phyloP scores from a whole-genome alignment of 2,797 vertebrate species.

The Falco cherrug region DNA sequence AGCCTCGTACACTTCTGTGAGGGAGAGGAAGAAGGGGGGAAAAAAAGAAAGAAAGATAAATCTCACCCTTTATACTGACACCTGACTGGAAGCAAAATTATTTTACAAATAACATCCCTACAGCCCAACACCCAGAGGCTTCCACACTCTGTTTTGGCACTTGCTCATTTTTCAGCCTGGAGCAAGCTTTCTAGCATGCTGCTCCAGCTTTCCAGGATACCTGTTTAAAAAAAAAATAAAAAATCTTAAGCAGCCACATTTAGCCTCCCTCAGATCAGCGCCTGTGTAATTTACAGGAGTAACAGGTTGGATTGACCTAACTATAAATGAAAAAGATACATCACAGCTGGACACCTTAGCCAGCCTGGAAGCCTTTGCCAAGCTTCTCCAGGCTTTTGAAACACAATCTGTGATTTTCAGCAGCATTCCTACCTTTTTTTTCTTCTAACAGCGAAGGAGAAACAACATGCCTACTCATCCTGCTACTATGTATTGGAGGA shows the following conservation, averaged over 20 bases:
- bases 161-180: background rate
- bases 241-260: background rate
- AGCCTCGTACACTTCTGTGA: background rate
- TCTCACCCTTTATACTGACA: background rate
- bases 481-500: background rate
- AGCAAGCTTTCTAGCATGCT: background rate
- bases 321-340: background rate
- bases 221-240: too few relatives aligned
- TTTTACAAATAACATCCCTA: background rate
- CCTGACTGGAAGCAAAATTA: background rate
- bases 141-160: background rate
- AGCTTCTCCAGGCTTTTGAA: background rate
- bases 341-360: background rate
- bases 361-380: background rate
- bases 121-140: background rate
- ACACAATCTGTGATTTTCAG: background rate
- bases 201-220: background rate
- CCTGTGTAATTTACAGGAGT: background rate
- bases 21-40: rapidly evolving
- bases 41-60: background rate
- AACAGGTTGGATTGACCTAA: constrained; percentile 15
- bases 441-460: background rate
- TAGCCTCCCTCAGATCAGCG: background rate
- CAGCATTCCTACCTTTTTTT: background rate
- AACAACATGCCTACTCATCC: background rate